Base-by-base conservation (phyloP, 2,888 invertebrate genomes). In the Phymatocera aterrima region DNA sequence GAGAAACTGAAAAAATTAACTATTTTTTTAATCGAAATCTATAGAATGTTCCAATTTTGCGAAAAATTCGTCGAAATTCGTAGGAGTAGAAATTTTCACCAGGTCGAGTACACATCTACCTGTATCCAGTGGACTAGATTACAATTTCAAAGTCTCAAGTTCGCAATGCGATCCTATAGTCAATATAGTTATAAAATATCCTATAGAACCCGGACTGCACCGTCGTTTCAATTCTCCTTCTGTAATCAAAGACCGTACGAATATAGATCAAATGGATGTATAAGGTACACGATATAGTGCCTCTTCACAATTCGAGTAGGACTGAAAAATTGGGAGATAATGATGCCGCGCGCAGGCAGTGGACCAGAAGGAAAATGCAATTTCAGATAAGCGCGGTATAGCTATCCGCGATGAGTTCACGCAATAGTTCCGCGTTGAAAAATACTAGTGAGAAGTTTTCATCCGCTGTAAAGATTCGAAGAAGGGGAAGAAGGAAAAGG, bases 141-240 rank as follows among this genome's bases (percentile, higher is more conserved):
- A n/a, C n/a, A n/a, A n/a, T n/a, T 64, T 64, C n/a, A 64, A 64
- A 57, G 21, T 57, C 28, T 37, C n/a, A 18, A 37, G 37, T 64
- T 37, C 15, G 8, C 12, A 1, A 4, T 15, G 61, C n/a, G 5
- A 37, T 37, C 37, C n/a, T 21, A 31, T 37, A n/a, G 18, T 8
- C 61, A n/a, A n/a, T n/a, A n/a, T n/a, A n/a, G n/a, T n/a, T n/a
- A 34, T 61, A 64, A 64, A 64, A 34, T 6, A 64, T 37, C 37
- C n/a, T 31, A n/a, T 51, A n/a, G n/a, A n/a, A 40, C 28, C n/a
- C 37, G n/a, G n/a, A n/a, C 37, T 64, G 37, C 61, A 37, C 18
- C 37, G 6, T 37, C 61, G 61, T 31, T 37, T 37, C 61, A 18
- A 64, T 64, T 34, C 61, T 2, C n/a, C 3, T 64, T 34, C 18